A percentile compares a stretch with the other conserved stretches of the same genome.
phyloP scores from a whole-genome alignment of 2,888 invertebrate species.

The Hypsopygia costalis region DNA sequence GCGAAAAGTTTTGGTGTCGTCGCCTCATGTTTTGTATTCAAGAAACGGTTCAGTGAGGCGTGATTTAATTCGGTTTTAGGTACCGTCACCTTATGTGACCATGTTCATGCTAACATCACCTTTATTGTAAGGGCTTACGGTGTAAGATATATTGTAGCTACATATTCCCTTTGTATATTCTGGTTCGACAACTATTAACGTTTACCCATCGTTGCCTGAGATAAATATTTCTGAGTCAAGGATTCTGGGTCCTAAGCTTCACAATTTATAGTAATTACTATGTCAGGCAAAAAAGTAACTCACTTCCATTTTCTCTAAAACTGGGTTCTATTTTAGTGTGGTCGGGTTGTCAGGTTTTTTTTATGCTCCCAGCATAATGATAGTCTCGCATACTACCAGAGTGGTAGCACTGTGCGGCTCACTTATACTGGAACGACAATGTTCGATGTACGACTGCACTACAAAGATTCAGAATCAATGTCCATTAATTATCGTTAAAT shows the following conservation, averaged over 20 bases:
- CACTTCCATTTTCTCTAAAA: too few relatives aligned
- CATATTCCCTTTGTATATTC: neutral
- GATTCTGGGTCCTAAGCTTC: neutral
- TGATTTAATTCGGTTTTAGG: slow-evolving; percentile 29
- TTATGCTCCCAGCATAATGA: too few relatives aligned
- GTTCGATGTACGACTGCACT: too few relatives aligned
- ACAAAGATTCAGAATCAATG: too few relatives aligned
- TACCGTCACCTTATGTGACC: neutral
- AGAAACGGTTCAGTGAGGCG: slow-evolving; percentile 20
- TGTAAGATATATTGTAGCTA: neutral
- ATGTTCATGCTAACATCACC: neutral
- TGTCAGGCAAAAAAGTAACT: too few relatives aligned
- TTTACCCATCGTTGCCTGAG: slow-evolving; percentile 2
- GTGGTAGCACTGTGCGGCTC: too few relatives aligned
- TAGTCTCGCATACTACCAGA: too few relatives aligned
- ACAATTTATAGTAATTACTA: neutral
- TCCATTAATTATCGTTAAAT: too few relatives aligned
- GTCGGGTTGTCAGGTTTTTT: too few relatives aligned
- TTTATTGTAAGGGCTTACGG: neutral
- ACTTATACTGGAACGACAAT: too few relatives aligned
- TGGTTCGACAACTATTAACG: neutral
- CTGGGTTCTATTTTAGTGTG: too few relatives aligned
- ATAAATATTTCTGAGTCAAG: slow-evolving; percentile 3
- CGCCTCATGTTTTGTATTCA: slow-evolving; percentile 26
- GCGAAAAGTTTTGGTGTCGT: slow-evolving; percentile 19